Percentiles rank a stretch among this genome's conserved stretches.
Conservation (phyloP, 2,797 vertebrate genomes). For the Microcaecilia unicolor region DNA sequence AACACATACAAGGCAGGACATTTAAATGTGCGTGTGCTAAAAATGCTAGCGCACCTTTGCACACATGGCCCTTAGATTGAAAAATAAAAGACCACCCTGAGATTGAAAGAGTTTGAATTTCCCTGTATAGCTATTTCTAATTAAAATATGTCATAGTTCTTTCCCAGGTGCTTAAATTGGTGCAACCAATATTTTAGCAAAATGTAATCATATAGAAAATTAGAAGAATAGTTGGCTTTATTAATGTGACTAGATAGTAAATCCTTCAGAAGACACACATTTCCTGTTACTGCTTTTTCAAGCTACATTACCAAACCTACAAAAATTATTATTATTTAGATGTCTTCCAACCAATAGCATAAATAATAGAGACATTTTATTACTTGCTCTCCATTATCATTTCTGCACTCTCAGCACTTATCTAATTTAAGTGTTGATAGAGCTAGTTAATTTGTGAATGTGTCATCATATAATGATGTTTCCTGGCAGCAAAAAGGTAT, state of each 20-base stretch:
- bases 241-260: background rate
- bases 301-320: background rate
- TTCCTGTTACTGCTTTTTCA: background rate
- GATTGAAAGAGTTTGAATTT: too few relatives aligned
- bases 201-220: too few relatives aligned
- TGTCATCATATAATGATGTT: slow-evolving; percentile 48
- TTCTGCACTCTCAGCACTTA: slow-evolving; percentile 35
- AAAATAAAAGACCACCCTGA: too few relatives aligned
- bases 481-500: slow-evolving; percentile 44
- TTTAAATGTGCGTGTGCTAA: too few relatives aligned
- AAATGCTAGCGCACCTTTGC: too few relatives aligned
- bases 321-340: background rate
- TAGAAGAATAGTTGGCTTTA: background rate
- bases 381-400: slow-evolving; percentile 5
- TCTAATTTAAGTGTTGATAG: slow-evolving; percentile 29
- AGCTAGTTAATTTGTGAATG: slow-evolving; percentile 9
- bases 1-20: too few relatives aligned
- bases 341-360: slow-evolving; percentile 9
- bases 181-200: too few relatives aligned
- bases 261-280: background rate
- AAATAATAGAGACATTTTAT: slow-evolving; percentile 6
- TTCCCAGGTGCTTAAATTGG: too few relatives aligned
- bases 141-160: too few relatives aligned
- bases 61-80: too few relatives aligned
- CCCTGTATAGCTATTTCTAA: too few relatives aligned